These are phyloP conservation scores for Apostichopus japonicus DNA, from an alignment of 35 echinoderm and acorn worm genomes.

Conservation along the genomic window DNA sequence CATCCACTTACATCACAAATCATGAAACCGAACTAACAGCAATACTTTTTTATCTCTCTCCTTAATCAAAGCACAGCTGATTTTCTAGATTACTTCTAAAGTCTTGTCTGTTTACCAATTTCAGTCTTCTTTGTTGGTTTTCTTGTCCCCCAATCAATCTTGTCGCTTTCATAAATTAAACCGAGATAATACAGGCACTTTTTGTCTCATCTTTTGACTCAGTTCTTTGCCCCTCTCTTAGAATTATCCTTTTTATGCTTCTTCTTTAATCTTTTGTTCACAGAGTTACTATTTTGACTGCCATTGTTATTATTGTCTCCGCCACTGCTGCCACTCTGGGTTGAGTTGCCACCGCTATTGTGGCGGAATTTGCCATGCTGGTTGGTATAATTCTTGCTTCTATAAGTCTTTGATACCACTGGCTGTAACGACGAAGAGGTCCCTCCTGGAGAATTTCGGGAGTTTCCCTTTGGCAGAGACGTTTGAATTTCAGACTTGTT, in stretches of 20 bases:
- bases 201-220: background rate
- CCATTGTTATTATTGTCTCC: conserved; percentile 59
- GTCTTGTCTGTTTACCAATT: no score
- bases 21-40: no score
- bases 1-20: no score
- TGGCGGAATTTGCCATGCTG: conserved; percentile 36
- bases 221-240: conserved; percentile 47
- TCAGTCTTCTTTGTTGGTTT: no score
- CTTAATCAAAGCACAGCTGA: no score
- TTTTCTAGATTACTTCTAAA: no score
- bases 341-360: conserved; percentile 37
- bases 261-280: conserved; percentile 60
- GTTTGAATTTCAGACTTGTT: conserved; percentile 51
- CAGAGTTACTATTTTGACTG: conserved; percentile 8
- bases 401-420: conserved; percentile 30
- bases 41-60: no score
- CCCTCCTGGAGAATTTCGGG: background rate
- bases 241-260: conserved; percentile 63
- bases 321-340: conserved; percentile 55
- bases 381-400: conserved; percentile 15
- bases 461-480: conserved; percentile 5
- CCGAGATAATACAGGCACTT: background rate
- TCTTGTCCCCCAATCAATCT: no score
- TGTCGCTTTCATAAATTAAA: no score
- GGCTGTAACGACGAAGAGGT: conserved; percentile 20